Evolutionary conservation across 2,888 invertebrate species (phyloP), one percentile per base, ranked within the genome.

Genomic region (Seladonia tumulorum): DNA sequence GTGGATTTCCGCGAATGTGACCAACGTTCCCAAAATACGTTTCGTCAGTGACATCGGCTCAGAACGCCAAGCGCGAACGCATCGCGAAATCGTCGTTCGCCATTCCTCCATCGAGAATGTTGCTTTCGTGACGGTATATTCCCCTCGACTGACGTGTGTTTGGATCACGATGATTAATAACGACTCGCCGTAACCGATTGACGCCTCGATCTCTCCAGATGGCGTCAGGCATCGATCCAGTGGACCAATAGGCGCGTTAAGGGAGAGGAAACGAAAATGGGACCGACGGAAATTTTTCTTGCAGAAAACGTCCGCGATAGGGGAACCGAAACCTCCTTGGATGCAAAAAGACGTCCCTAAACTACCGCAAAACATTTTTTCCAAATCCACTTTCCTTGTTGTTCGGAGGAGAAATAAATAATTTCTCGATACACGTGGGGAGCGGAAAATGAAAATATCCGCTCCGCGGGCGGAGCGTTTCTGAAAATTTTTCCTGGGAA

Each of bases 91-190:
- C 35, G 53, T 72, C 14, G n/a, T 16, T n/a, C 3, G 35, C 8
- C 71, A n/a, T 66, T 18, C 47, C 29, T n/a, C 35, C 53, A 79
- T 76, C 63, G 45, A 22, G 25, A 45, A 39, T 79, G 39, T 57
- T 35, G 22, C 45, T 22, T 22, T 2, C 53, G 45, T 35, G 70
- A 57, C 74, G 79, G 68, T 47, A 5, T 0, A 0, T 7, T 63
- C 1, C 29, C 8, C 1, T 25, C 7, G 5, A 2, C 7, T 5
- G 0, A 16, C 63, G 63, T 63, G 63, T 63, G 63, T 63, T 29
- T 29, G 16, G 16, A 29, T 16, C 29, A 16, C 29, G 16, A 29
- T 7, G 29, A 7, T 7, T 25, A 5, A 63, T 16, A 0, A 7
- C 53, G 1, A 0, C n/a, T 57, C n/a, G 57, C 10, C 45, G 2